Percentiles rank a stretch among this genome's conserved stretches.
Evolutionary conservation across 1,140 invertebrate genomes (phyloP).

Genomic region (Lethrus apterus): DNA sequence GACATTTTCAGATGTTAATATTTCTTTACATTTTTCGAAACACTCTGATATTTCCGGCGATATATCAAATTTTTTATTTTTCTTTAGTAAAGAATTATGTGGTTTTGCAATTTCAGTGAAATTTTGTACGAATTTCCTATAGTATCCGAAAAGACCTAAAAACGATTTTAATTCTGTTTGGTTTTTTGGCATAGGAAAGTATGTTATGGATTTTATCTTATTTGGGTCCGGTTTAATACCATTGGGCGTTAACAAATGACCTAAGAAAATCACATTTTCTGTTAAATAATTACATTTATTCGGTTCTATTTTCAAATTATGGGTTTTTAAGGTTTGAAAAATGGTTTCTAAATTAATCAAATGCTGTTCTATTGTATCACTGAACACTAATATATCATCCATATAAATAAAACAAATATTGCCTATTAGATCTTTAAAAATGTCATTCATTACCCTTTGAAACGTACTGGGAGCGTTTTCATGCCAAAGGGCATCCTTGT

Average conservation of each 20-base stretch:
- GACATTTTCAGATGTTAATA: conserved; percentile 24
- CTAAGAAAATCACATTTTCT: not conserved
- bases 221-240: not conserved
- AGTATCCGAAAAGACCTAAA: conserved; percentile 22
- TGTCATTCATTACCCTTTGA: no score
- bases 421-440: not conserved
- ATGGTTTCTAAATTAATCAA: not conserved
- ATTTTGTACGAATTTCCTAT: conserved; percentile 18
- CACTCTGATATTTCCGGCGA: conserved; percentile 1
- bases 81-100: conserved; percentile 16
- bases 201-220: not conserved
- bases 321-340: not conserved
- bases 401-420: not conserved
- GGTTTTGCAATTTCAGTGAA: conserved; percentile 19
- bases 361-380: not conserved
- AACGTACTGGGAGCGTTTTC: not conserved
- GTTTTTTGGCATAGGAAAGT: no score
- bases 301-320: not conserved
- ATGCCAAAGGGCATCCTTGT: not conserved
- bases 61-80: conserved; percentile 9
- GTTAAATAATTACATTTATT: not conserved
- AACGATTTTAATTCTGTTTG: no score
- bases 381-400: not conserved
- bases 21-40: conserved; percentile 20
- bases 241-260: not conserved